Conservation (phyloP, 2,797 vertebrate species). For the Gephyroberyx darwinii region DNA sequence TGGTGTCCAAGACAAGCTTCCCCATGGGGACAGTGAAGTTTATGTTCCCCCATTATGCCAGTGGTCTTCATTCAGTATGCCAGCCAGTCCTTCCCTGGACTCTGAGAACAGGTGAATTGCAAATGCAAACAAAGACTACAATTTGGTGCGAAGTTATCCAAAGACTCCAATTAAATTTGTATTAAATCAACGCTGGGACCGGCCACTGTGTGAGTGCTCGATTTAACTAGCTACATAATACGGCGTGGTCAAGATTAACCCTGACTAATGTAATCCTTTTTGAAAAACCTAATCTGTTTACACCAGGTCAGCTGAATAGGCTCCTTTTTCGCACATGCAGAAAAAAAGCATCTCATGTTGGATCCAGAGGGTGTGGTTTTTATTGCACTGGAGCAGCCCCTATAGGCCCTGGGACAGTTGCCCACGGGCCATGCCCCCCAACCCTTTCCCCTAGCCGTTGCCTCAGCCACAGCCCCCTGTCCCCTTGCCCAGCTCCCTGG, state of each 20-base stretch:
- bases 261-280: slow-evolving; percentile 62
- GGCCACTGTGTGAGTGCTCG: slow-evolving; percentile 10
- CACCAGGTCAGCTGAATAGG: slow-evolving; percentile 18
- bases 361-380: slow-evolving; percentile 68
- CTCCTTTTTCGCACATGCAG: not conserved
- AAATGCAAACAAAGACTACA: too few relatives aligned
- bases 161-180: slow-evolving; percentile 1
- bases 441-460: slow-evolving; percentile 28
- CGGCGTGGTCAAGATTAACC: slow-evolving; percentile 51
- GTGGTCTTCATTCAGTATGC: too few relatives aligned
- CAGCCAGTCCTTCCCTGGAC: too few relatives aligned
- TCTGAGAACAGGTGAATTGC: not conserved
- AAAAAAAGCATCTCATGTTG: slow-evolving; percentile 48
- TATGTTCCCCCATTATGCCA: too few relatives aligned
- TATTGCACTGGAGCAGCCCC: slow-evolving; percentile 62
- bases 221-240: slow-evolving; percentile 23
- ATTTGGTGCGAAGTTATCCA: not conserved
- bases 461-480: slow-evolving; percentile 29
- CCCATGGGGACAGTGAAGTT: too few relatives aligned
- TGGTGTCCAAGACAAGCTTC: too few relatives aligned
- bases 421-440: slow-evolving; percentile 50
- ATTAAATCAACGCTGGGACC: slow-evolving; percentile 21
- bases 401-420: slow-evolving; percentile 55
- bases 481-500: slow-evolving; percentile 53
- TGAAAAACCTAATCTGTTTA: slow-evolving; percentile 66